Conservation (phyloP, 1,140 invertebrate genomes). For the Drosophila dunni region DNA sequence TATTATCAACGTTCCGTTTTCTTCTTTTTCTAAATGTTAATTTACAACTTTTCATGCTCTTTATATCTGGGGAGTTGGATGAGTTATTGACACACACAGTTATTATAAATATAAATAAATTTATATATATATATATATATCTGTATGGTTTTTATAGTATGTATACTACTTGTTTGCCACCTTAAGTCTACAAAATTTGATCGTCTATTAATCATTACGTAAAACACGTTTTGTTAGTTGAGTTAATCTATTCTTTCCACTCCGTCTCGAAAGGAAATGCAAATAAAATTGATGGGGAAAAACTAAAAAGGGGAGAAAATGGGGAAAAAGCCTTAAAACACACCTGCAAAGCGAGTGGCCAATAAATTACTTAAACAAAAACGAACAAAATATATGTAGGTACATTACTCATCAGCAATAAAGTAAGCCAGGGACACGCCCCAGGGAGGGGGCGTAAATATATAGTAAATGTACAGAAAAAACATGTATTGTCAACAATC, state of each 20-base stretch:
- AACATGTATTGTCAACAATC: constrained; percentile 49
- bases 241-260: constrained; percentile 31
- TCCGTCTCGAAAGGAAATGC: no score
- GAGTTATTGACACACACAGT: constrained; percentile 44
- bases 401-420: constrained; percentile 26
- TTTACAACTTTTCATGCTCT: constrained; percentile 66
- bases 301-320: background rate
- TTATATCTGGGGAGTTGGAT: constrained; percentile 16
- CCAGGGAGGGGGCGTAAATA: constrained; percentile 5
- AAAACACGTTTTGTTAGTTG: constrained; percentile 52
- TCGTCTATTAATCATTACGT: constrained; percentile 74
- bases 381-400: background rate
- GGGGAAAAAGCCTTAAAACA: background rate
- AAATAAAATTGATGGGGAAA: no score
- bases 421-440: constrained; percentile 23
- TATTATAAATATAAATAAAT: constrained; percentile 22
- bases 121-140: constrained; percentile 11
- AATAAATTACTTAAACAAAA: constrained; percentile 20
- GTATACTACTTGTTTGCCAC: constrained; percentile 60
- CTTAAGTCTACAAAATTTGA: constrained; percentile 76
- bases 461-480: constrained; percentile 68
- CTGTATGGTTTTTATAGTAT: constrained; percentile 26
- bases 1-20: constrained; percentile 37
- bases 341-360: constrained; percentile 61
- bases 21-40: constrained; percentile 59